Base-by-base conservation (phyloP, 2,113 vertebrate species). In the Catharus fuscescens region DNA sequence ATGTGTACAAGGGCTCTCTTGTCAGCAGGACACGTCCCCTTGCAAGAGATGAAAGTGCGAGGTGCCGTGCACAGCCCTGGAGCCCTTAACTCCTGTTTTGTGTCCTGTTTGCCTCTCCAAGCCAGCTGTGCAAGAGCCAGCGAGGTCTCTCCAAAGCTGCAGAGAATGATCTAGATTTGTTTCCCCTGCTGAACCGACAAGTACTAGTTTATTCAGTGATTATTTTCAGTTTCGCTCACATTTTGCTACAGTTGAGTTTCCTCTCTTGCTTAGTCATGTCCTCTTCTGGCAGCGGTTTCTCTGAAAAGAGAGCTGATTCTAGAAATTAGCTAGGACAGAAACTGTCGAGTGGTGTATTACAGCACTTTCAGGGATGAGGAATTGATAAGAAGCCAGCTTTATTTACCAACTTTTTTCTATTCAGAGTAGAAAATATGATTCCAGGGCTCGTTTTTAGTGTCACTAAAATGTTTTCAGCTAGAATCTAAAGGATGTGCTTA, bases 221-320 rank as follows among this genome's bases (percentile, higher is more conserved):
- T 86, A 74, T 96, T 92, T 93, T 96, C 90, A 76, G 36, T 90
- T 92, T 90, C 65, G 3, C 76, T 90, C 64, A 40, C 56, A 36
- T 70, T 90, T 89, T 80, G 53, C 89, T 94, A 66, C 53, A 82
- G 48, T 45, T 82, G 50, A 84, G 57, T 38, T 95, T 96, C 93
- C 87, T 80, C n/a, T 76, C 50, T 64, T 97, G 93, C 88, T 96
- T 96, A 96, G 92, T 95, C 93, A 96, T 90, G 90, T 93, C 92
- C 90, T 95, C 65, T 76, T 80, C 88, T 92, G 92, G 85, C 85
- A 86, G 71, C 15, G 2, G 52, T 60, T 96, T 96, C 88, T 84
- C 52, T 96, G 88, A 96, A 96, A 76, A 88, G 92, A 74, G 59
- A 83, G 79, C 47, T 69, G 83, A 79, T 94, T 94, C 86, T 81